Base-by-base conservation (phyloP, 2,113 vertebrate genomes). In the Dromiciops gliroides region DNA sequence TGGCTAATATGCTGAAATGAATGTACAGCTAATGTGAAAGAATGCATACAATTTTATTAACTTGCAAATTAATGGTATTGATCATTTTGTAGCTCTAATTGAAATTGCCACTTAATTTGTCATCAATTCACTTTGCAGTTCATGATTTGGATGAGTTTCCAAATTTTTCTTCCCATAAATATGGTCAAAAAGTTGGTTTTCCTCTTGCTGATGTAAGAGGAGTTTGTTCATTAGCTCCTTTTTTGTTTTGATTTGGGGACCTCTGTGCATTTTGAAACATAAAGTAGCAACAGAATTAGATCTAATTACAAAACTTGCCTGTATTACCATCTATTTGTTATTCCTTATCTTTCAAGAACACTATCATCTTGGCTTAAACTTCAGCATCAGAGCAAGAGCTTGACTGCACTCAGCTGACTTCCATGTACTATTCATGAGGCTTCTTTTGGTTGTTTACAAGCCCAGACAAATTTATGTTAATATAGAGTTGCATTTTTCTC, bases 251-350 rank as follows among this genome's bases (percentile, higher is more conserved):
- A 92, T 89, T 96, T 95, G 37, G n/a, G 16, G 31, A 93, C 8
- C 14, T 93, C 9, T 95, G 31, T 94, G 4, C 90, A 90, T 67
- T 89, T 94, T 95, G 90, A 95, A 92, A 94, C 9, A 51, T 67
- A 90, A 93, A 94, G 53, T 83, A 56, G 26, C 56, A 48, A 95
- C 48, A 94, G 75, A 91, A 94, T 67, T 93, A 37, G 31, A 90
- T 51, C 23, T 51, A 50, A 48, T 89, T 95, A 47, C 90, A 0
- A 94, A 51, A 47, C 37, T 92, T 94, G 7, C 50, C 91, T 92
- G 95, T 89, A 89, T 28, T 93, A 0, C 91, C 48, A 83, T 89
- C 6, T 96, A 5, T 5, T 60, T 97, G 67, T 96, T 98, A 89
- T 6, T 92, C 91, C 1, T 90, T 52, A 51, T 93, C 91, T 90